Evolutionary conservation across 2,797 vertebrate genomes (phyloP).

Genomic region (Notamacropus eugenii): DNA sequence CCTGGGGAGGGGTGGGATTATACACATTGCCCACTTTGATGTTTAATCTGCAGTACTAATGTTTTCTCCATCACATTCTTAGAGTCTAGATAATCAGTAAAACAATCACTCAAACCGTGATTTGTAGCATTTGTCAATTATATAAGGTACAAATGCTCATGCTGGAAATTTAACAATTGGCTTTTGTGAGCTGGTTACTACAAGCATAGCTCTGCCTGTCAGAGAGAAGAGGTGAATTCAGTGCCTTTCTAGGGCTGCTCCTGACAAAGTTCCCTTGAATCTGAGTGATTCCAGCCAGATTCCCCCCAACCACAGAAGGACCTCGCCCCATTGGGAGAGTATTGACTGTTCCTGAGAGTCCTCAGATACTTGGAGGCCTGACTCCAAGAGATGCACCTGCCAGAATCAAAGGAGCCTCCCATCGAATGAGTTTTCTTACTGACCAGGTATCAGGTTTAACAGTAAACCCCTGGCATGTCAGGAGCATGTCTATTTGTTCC

Average conservation of each 20-base stretch:
- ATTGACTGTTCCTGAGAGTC: neutral
- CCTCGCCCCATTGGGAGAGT: neutral
- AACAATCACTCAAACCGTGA: neutral
- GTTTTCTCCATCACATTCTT: neutral
- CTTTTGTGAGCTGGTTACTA: neutral
- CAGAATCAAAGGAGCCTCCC: neutral
- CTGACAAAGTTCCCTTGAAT: neutral
- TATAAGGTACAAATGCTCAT: neutral
- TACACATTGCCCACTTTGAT: neutral
- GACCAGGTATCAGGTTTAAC: slow-evolving; percentile 1
- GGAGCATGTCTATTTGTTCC: neutral
- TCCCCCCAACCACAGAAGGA: neutral
- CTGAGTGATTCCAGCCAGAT: neutral
- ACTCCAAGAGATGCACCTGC: slow-evolving; percentile 7
- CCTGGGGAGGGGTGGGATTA: neutral
- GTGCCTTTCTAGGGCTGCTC: no score
- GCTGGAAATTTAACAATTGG: neutral
- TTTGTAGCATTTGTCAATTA: neutral
- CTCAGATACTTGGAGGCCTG: neutral
- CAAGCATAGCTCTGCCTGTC: neutral
- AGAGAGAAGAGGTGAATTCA: neutral
- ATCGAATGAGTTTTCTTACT: neutral
- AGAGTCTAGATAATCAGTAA: neutral
- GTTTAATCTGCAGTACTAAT: neutral
- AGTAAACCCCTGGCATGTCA: neutral